Conservation (phyloP, 1,140 invertebrate species). For the Diabrotica virgifera region DNA sequence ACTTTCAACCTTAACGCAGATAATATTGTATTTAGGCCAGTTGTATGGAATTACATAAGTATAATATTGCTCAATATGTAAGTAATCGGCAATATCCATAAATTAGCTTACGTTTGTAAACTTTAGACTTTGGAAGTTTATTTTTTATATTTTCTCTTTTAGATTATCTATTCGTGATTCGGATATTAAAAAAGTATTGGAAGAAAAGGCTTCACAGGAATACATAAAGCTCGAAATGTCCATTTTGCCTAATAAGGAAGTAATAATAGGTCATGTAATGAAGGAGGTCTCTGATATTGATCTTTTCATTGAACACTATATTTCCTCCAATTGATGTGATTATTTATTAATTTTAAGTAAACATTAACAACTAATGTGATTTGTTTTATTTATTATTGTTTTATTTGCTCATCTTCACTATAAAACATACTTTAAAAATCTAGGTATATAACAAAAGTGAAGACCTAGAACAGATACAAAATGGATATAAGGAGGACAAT, state of each 20-base stretch:
- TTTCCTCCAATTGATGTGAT: slow-evolving; percentile 27
- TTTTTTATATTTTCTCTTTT: slow-evolving; percentile 10
- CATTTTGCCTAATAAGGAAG: slow-evolving; percentile 22
- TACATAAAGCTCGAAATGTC: slow-evolving; percentile 26
- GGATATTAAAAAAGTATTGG: slow-evolving; percentile 24
- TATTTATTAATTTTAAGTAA: slow-evolving; percentile 18
- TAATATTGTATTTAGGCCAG: slow-evolving; percentile 59
- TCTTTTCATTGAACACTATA: slow-evolving; percentile 36
- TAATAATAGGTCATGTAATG: slow-evolving; percentile 27
- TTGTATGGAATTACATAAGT: slow-evolving; percentile 55
- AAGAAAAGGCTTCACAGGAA: slow-evolving; percentile 28
- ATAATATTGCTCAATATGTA: slow-evolving; percentile 54
- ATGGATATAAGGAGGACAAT: no score
- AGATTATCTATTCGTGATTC: slow-evolving; percentile 32
- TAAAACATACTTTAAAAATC: no score
- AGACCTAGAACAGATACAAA: no score
- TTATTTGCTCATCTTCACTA: neutral
- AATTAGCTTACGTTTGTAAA: neutral
- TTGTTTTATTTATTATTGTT: neutral
- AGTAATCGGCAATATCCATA: slow-evolving; percentile 13
- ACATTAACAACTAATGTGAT: neutral
- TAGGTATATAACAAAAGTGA: no score
- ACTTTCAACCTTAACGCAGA: slow-evolving; percentile 58
- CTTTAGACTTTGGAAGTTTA: neutral
- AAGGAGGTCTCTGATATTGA: slow-evolving; percentile 31